phyloP scores from a whole-genome alignment of 2,888 invertebrate species.

The Anodontia alba region DNA sequence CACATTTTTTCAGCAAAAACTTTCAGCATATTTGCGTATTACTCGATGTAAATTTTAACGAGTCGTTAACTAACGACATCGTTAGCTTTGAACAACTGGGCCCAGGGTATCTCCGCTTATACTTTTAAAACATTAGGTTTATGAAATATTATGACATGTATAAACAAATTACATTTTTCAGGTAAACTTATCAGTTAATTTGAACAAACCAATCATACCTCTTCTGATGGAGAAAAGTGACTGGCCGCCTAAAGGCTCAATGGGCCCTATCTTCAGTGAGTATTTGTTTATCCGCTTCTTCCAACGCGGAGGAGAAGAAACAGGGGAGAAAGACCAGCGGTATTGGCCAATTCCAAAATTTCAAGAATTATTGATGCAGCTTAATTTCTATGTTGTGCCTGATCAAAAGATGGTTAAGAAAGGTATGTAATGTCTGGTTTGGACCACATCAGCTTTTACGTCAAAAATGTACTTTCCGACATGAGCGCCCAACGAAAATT shows the following conservation, averaged over 20 bases:
- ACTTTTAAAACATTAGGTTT: too few relatives aligned
- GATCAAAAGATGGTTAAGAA: constrained; percentile 65
- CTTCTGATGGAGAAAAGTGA: constrained; percentile 81
- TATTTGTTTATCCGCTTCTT: constrained; percentile 82
- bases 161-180: too few relatives aligned
- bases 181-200: constrained; percentile 80
- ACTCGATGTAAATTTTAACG: too few relatives aligned
- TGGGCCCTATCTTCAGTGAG: constrained; percentile 84
- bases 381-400: constrained; percentile 76
- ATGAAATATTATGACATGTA: too few relatives aligned
- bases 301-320: constrained; percentile 70
- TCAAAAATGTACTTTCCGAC: too few relatives aligned
- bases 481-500: too few relatives aligned
- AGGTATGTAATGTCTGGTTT: constrained; percentile 66
- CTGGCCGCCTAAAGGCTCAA: constrained; percentile 83
- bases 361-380: constrained; percentile 82
- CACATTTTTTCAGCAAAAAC: too few relatives aligned
- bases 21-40: too few relatives aligned
- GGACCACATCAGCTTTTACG: neutral
- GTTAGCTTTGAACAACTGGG: too few relatives aligned
- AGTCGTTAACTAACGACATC: too few relatives aligned
- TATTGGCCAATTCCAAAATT: constrained; percentile 82
- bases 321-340: constrained; percentile 62
- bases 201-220: constrained; percentile 82
- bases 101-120: too few relatives aligned